Base-by-base conservation (phyloP, 2,113 vertebrate genomes). In the Percopsis transmontana region DNA sequence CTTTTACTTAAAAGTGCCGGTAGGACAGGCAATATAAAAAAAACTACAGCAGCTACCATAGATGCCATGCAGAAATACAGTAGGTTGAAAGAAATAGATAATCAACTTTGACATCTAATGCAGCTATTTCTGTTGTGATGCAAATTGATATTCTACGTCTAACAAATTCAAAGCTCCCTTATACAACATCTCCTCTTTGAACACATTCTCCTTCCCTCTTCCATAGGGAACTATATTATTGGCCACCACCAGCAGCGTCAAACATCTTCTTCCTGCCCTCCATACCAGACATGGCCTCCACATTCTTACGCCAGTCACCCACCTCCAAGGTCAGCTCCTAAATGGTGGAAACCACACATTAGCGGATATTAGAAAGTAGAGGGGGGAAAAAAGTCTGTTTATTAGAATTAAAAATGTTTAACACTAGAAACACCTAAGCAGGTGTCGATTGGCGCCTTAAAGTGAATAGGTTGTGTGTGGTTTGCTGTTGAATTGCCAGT, bases 201-300 rank as follows among this genome's bases (percentile, higher is more conserved):
- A 33, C 41, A n/a, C 13, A 50, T 40, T 42, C 23, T 11, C 50
- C 7, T 1, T 7, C 6, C 9, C 24, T 50, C 40, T 14, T 5
- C 2, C 11, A 13, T 51, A 12, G 55, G 20, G 21, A 58, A 21
- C 33, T 21, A 38, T 23, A 57, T 56, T 63, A 79, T 48, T 79
- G 71, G 16, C 44, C 72, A 2, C 65, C 50, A 2, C 77, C 72
- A 18, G 93, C 92, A 10, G 94, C 93, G 0, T 95, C 93, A 0
- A 95, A 95, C 93, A 95, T 95, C 87, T 95, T 95, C 90, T 95
- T 95, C 12, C 94, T 75, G 6, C 94, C 94, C 63, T 95, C 94
- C 94, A 95, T 95, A 9, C 94, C 94, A 0, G 94, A 95, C 94
- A 95, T 94, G 77, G 94, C 94, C 51, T 95, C 94, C 77, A 95